These are phyloP conservation scores for Cloeon dipterum DNA, from an alignment of 2,888 invertebrate species.

Conservation along the genomic window DNA sequence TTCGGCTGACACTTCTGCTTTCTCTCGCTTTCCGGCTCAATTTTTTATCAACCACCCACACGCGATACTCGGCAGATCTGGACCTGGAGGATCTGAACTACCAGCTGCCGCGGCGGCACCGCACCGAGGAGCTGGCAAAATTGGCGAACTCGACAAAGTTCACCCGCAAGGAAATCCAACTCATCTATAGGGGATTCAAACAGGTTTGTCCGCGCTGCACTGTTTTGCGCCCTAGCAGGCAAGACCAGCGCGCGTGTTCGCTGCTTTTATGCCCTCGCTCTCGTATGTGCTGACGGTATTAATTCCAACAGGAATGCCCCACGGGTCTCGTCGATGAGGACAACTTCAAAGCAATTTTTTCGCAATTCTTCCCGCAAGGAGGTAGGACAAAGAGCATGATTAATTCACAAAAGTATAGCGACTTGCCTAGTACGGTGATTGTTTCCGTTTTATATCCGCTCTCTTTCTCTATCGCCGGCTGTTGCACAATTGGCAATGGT, in stretches of 20 bases:
- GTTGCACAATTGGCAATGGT: no score
- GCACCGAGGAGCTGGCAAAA: slow-evolving; percentile 57
- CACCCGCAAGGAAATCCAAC: slow-evolving; percentile 60
- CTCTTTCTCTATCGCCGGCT: no score
- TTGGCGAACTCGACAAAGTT: slow-evolving; percentile 58
- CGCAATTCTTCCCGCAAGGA: slow-evolving; percentile 75
- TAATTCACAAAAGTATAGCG: no score
- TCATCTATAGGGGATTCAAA: slow-evolving; percentile 78
- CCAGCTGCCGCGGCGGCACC: slow-evolving; percentile 35
- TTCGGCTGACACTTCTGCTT: no score
- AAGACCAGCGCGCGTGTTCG: no score
- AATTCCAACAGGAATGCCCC: slow-evolving; percentile 44
- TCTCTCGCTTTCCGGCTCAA: no score
- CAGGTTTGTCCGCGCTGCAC: slow-evolving; percentile 32
- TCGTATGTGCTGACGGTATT: neutral
- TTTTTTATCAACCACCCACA: no score
- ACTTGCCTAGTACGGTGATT: no score
- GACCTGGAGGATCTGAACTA: slow-evolving; percentile 40
- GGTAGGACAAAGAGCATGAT: slow-evolving; percentile 31
- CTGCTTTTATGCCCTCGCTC: no score
- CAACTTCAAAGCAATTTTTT: slow-evolving; percentile 68
- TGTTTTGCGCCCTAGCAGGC: no score
- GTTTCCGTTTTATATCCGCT: no score
- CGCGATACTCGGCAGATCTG: no score
- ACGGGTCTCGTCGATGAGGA: slow-evolving; percentile 73